phyloP scores from a whole-genome alignment of 2,113 vertebrate species.

The Xiphias gladius region DNA sequence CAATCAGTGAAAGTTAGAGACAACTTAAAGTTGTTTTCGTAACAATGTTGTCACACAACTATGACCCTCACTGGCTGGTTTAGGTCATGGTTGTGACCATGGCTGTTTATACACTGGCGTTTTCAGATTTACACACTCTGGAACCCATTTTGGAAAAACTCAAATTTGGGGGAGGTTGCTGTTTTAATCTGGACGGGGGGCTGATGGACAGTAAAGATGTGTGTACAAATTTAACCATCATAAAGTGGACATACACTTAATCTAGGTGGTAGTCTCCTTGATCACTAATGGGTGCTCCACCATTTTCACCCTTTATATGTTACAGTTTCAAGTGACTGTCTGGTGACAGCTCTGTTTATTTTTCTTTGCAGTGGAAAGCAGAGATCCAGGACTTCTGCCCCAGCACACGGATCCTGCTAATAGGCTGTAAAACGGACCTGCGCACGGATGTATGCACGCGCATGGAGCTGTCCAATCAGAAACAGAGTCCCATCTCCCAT shows the following conservation, averaged over 20 bases:
- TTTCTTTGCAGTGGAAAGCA: constrained; percentile 89
- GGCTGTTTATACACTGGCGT: no score
- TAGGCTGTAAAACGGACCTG: constrained; percentile 95
- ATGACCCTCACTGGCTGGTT: no score
- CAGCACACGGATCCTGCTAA: constrained; percentile 90
- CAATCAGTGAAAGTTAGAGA: no score
- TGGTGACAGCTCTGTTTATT: neutral
- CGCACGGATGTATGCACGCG: constrained; percentile 95
- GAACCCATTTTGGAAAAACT: no score
- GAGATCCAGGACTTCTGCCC: constrained; percentile 96
- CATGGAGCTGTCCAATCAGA: constrained; percentile 96
- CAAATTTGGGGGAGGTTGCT: no score
- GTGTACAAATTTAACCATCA: neutral
- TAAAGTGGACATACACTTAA: no score
- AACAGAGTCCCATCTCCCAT: constrained; percentile 91
- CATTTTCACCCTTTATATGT: neutral
- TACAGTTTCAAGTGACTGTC: neutral
- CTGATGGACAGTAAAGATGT: no score
- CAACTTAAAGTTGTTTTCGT: no score
- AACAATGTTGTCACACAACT: no score
- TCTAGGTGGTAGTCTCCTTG: neutral
- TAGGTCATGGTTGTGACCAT: no score
- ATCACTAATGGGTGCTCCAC: neutral
- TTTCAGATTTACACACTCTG: no score
- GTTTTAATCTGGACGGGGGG: no score